These are phyloP conservation scores for Arctopsyche grandis DNA, from an alignment of 1,140 invertebrate species.

Conservation along the genomic window DNA sequence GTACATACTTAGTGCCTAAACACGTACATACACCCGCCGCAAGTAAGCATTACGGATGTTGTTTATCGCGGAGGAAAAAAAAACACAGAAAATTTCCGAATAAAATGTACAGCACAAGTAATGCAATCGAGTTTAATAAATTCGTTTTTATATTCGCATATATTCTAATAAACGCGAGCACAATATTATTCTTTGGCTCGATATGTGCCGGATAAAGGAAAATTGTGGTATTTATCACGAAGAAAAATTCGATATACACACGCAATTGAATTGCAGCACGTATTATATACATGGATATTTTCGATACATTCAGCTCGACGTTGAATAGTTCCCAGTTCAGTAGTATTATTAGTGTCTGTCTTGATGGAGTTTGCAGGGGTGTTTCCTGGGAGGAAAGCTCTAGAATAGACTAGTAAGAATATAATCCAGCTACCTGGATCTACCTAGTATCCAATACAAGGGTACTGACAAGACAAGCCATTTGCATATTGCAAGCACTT, in stretches of 20 bases:
- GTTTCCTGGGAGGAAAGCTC: background rate
- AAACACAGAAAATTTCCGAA: slow-evolving; percentile 9
- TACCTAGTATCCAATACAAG: slow-evolving; percentile 18
- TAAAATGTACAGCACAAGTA: background rate
- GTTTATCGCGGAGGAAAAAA: too few species aligned
- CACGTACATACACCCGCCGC: too few species aligned
- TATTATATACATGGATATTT: too few species aligned
- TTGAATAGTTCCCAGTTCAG: too few species aligned
- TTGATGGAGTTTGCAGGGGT: background rate
- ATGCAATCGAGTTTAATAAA: background rate
- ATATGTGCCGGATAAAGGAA: background rate
- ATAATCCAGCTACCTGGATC: slow-evolving; percentile 23
- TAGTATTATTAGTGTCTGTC: too few species aligned
- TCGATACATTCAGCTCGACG: too few species aligned
- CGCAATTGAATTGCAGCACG: slow-evolving; percentile 1
- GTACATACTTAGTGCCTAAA: too few species aligned
- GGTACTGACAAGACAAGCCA: slow-evolving; percentile 32
- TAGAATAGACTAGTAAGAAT: slow-evolving; percentile 15
- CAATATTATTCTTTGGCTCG: background rate
- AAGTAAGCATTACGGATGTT: too few species aligned
- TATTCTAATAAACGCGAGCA: background rate
- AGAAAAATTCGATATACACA: slow-evolving; percentile 18
- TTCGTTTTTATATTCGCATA: background rate
- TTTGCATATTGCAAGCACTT: slow-evolving; percentile 26
- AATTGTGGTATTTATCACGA: background rate